Conservation (phyloP, 2,888 invertebrate species). For the Ormia ochracea region DNA sequence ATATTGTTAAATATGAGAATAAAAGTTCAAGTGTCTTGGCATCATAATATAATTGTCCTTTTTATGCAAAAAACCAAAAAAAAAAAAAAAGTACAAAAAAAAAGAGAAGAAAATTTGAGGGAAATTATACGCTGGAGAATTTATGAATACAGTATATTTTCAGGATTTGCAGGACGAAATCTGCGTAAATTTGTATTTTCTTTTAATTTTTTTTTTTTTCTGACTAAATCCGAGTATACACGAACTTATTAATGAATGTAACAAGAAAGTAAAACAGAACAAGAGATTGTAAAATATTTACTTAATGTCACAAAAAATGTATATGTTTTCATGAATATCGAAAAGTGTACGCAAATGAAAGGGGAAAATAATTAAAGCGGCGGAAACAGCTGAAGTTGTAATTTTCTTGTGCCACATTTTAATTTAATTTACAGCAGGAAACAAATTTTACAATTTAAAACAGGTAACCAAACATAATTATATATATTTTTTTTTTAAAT, state of each 20-base stretch:
- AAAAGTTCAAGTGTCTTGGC: slow-evolving; percentile 31
- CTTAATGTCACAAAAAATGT: neutral
- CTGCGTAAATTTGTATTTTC: slow-evolving; percentile 23
- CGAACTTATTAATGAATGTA: slow-evolving; percentile 43
- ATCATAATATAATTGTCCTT: slow-evolving; percentile 57
- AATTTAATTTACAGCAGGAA: no score
- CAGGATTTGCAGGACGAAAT: neutral
- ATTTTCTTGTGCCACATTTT: no score
- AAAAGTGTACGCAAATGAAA: neutral
- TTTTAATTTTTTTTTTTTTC: neutral
- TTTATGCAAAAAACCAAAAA: neutral
- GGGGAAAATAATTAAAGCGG: neutral
- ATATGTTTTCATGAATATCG: neutral
- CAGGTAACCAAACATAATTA: no score
- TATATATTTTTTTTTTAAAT: no score
- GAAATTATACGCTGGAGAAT: slow-evolving; percentile 59
- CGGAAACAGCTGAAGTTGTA: no score
- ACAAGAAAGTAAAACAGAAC: slow-evolving; percentile 39
- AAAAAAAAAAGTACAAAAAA: no score
- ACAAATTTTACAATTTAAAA: no score
- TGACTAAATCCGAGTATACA: neutral
- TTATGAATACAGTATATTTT: no score
- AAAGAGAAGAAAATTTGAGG: neutral
- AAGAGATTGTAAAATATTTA: slow-evolving; percentile 35
- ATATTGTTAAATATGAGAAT: slow-evolving; percentile 15